Percentiles rank a stretch among this genome's conserved stretches.
These are phyloP conservation scores for Periophthalmus modestus DNA, from an alignment of 2,113 vertebrate species.

Conservation along the genomic window DNA sequence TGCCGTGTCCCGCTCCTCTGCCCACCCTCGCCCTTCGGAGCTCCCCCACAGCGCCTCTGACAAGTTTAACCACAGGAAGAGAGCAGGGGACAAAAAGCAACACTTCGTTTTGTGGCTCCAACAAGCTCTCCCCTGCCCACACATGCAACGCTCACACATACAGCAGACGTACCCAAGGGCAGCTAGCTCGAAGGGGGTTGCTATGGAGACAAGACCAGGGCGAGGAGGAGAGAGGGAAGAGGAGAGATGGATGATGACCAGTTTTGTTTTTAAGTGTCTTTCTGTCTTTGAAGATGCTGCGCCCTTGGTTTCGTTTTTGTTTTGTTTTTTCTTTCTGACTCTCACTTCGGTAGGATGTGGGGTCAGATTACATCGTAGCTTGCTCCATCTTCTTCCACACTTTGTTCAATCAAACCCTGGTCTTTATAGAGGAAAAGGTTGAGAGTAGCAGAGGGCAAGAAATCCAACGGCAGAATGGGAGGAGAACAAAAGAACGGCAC, in stretches of 20 bases:
- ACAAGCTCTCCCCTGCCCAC: constrained; percentile 65
- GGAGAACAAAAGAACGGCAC: constrained; percentile 9
- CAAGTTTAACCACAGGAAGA: constrained; percentile 53
- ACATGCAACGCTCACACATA: constrained; percentile 29
- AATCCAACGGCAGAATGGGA: constrained; percentile 13
- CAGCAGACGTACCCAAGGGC: constrained; percentile 59
- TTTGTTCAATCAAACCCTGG: constrained; percentile 52
- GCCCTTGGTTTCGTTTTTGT: background rate
- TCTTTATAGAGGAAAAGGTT: constrained; percentile 44
- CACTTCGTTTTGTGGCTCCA: constrained; percentile 56
- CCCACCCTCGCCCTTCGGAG: constrained; percentile 43
- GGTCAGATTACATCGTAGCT: constrained; percentile 35
- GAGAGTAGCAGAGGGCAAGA: constrained; percentile 14
- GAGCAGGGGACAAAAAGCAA: constrained; percentile 44
- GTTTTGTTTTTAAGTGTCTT: constrained; percentile 49
- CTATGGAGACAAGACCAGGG: constrained; percentile 72
- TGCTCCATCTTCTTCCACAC: constrained; percentile 21
- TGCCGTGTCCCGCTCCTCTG: constrained; percentile 22
- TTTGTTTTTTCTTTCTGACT: background rate
- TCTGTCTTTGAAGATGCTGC: constrained; percentile 39
- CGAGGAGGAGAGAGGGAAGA: constrained; percentile 57
- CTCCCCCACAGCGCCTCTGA: constrained; percentile 56
- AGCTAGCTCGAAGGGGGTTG: constrained; percentile 70
- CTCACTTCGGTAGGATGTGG: constrained; percentile 13
- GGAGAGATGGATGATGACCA: constrained; percentile 57